Conservation (phyloP, 2,797 vertebrate species). For the Molossus alvarezi region DNA sequence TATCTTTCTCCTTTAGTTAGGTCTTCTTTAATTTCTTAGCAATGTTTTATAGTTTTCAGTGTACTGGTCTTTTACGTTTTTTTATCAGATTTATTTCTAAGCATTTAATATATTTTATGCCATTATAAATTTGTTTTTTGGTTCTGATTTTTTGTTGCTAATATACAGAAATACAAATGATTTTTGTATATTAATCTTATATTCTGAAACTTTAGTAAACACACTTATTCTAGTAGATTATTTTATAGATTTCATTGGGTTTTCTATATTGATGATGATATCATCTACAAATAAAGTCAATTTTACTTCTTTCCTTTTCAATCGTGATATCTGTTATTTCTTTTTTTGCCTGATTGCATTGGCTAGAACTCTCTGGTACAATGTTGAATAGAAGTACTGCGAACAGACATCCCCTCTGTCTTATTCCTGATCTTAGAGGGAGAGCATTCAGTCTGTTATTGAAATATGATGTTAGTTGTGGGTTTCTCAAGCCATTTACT, state of each 20-base stretch:
- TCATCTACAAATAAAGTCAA: background rate
- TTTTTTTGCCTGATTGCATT: background rate
- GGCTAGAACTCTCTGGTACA: background rate
- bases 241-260: background rate
- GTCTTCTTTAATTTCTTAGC: background rate
- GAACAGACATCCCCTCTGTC: background rate
- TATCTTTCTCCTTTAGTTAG: background rate
- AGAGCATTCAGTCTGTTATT: background rate
- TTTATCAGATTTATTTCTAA: background rate
- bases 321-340: background rate
- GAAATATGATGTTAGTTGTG: background rate
- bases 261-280: background rate
- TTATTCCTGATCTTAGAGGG: background rate
- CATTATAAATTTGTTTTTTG: constrained; percentile 21
- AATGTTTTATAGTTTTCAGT: background rate
- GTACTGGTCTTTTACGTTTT: background rate
- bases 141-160: background rate
- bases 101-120: background rate
- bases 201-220: background rate
- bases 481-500: background rate
- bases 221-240: background rate
- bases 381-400: background rate
- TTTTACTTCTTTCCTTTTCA: constrained; percentile 7
- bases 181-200: background rate
- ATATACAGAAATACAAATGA: background rate